Base-by-base conservation (phyloP, 2,113 vertebrate species). In the Semicossyphus pulcher region DNA sequence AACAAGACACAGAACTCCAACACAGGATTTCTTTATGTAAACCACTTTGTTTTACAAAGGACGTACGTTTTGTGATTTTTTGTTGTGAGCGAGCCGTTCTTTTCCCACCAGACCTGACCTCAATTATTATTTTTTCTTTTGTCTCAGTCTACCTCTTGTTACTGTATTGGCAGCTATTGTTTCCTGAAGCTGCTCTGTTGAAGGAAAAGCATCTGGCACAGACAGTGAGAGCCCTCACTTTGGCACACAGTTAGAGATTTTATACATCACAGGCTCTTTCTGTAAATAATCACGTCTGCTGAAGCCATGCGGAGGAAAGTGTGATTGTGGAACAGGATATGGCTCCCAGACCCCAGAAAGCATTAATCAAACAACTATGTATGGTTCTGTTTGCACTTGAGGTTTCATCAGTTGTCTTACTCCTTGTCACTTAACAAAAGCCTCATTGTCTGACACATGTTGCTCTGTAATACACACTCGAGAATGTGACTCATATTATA, bases 131-230 rank as follows among this genome's bases (percentile, higher is more conserved):
- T 5, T 41, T 32, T 29, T n/a, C 45, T 57, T 82, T 63, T 72
- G 41, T 86, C 53, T 70, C 25, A 28, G 51, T 70, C 37, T 62
- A 60, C 41, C 5, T 68, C 72, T 62, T 54, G 57, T 84, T 74
- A 45, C 65, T 82, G 25, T 64, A 37, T 67, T 85, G 81, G 75
- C 82, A 85, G 80, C 54, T 54, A 76, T 85, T 80, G 63, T 85
- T 90, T 88, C 80, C 80, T 86, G 70, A 52, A 62, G 48, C 48
- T 86, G 88, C 89, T 76, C 82, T 83, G 74, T 75, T 61, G 64
- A 78, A 76, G 76, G 69, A 80, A 83, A 84, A 89, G 72, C 83
- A 84, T 84, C 85, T 89, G 86, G 80, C 59, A 34, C 45, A 18
- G 78, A 86, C 72, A 79, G 60, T 28, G 44, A 79, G 79, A 81